phyloP scores from a whole-genome alignment of 1,140 invertebrate genomes.

The Cheumatopsyche charites region DNA sequence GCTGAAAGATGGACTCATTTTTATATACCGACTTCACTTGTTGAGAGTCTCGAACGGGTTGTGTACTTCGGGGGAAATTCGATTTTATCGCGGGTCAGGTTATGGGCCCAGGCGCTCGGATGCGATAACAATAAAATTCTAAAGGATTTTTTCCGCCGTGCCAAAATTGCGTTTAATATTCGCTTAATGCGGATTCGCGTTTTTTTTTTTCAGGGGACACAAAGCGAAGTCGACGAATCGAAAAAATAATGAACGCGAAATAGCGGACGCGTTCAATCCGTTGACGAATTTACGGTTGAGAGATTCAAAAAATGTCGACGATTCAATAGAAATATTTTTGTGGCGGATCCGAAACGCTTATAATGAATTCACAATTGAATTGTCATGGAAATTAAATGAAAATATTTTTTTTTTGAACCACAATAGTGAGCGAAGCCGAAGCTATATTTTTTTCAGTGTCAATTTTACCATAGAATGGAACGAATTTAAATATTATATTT shows the following conservation, averaged over 20 bases:
- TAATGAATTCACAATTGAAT: no score
- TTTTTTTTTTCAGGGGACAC: neutral
- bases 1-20: constrained; percentile 4
- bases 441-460: no score
- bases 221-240: neutral
- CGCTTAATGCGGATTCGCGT: no score
- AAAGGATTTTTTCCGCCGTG: neutral
- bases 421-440: no score
- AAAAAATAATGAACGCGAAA: constrained; percentile 8
- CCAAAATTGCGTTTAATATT: constrained; percentile 1
- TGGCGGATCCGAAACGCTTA: no score
- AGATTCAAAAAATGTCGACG: neutral
- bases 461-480: neutral
- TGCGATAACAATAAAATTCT: constrained; percentile 1
- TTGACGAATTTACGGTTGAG: constrained; percentile 5
- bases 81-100: constrained; percentile 4
- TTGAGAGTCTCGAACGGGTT: constrained; percentile 10
- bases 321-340: no score
- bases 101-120: no score
- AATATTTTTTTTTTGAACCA: no score
- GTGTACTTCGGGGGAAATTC: no score
- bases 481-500: no score
- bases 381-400: no score
- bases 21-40: neutral
- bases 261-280: neutral